Base-by-base conservation (phyloP, 2,888 invertebrate species). In the Amaurobius ferox region DNA sequence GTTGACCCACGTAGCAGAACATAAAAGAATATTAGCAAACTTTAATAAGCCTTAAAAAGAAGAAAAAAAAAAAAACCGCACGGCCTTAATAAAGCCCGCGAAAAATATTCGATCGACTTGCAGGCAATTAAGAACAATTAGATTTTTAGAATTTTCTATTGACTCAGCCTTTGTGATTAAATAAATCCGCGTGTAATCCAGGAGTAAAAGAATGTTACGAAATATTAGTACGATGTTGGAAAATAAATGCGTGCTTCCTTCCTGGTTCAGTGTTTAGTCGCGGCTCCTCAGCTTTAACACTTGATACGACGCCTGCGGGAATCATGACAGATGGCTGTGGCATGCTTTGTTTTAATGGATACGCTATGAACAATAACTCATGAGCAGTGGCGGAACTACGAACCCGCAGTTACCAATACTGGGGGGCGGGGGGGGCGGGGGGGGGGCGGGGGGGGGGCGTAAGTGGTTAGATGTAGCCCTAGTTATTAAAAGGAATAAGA, bases 181-280 rank as follows among this genome's bases (percentile, higher is more conserved):
- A 16, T 44, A 23, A 55, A 55, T 23, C 23, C 55, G 5, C 55
- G 19, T 55, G 55, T 55, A 55, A 55, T 55, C 55, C 55, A 23
- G 23, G 55, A 55, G 23, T 5, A 1, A n/a, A 55, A 23, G 23
- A 55, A 55, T 23, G 19, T 23, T 23, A 23, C 23, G 55, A 23
- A 55, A 55, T 6, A 55, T 55, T 55, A 55, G 23, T 55, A 55
- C 5, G 55, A 55, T 55, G 55, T 55, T 23, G 23, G 55, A 55
- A 55, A 55, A 23, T 23, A n/a, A 23, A 55, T 5, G 23, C 55
- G 19, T 55, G 23, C 55, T 55, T 55, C 55, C 55, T 55, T 55
- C 55, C 55, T 55, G 55, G 55, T 55, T 35, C 3, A 55, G 55
- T 7, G 5, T 23, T 55, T 55, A 55, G 55, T 55, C 55, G 23